phyloP scores from a whole-genome alignment of 2,888 invertebrate species.

The Strigamia transsilvanica region DNA sequence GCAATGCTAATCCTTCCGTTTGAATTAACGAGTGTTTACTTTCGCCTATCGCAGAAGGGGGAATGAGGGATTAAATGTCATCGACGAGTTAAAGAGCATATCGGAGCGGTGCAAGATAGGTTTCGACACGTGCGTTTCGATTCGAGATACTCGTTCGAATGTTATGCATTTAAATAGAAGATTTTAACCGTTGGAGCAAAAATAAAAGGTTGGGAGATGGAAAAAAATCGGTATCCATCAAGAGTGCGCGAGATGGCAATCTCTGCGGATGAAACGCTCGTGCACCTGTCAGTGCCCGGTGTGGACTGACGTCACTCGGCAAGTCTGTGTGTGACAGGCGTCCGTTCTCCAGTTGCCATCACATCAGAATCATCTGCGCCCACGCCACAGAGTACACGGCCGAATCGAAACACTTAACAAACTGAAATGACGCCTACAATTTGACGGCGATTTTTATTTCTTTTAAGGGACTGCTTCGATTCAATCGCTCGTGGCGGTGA shows the following conservation, averaged over 20 bases:
- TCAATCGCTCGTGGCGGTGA: constrained; percentile 11
- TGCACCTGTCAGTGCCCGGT: constrained; percentile 17
- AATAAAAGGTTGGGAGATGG: background rate
- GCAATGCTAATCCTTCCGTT: constrained; percentile 11
- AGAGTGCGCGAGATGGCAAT: background rate
- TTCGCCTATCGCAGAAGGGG: background rate
- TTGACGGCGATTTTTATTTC: constrained; percentile 14
- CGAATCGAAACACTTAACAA: constrained; percentile 29
- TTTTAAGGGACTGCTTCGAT: background rate
- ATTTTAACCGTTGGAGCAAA: background rate
- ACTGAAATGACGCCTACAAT: constrained; percentile 21
- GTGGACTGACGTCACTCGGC: background rate
- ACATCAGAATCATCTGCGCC: background rate
- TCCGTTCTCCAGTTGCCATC: background rate
- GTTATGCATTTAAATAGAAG: constrained; percentile 39
- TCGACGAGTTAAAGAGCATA: background rate
- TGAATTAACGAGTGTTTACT: background rate
- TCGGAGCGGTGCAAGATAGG: background rate
- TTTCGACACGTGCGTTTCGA: background rate
- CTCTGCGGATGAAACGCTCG: background rate
- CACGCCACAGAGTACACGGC: background rate
- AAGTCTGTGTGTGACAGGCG: background rate
- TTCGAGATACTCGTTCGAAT: background rate
- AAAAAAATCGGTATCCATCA: background rate
- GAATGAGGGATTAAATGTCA: background rate